phyloP scores from a whole-genome alignment of 1,140 invertebrate species.

The Ooceraea biroi region DNA sequence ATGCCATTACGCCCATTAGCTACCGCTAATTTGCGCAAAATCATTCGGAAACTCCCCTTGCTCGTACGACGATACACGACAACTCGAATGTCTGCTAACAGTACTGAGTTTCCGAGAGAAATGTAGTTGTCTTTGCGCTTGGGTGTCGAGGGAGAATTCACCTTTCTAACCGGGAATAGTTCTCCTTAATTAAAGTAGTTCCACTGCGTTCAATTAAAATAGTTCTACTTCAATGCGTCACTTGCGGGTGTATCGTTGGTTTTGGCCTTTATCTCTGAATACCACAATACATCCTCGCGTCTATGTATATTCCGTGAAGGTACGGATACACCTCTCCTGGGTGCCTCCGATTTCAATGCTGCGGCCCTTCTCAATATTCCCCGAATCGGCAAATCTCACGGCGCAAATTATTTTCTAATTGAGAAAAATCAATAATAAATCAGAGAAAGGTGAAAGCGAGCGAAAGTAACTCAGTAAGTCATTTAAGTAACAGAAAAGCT shows the following conservation, averaged over 20 bases:
- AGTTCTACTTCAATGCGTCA: slow-evolving; percentile 8
- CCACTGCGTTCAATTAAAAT: slow-evolving; percentile 59
- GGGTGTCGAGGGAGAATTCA: slow-evolving; percentile 15
- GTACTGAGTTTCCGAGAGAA: slow-evolving; percentile 23
- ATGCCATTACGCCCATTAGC: slow-evolving; percentile 53
- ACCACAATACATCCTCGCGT: not conserved
- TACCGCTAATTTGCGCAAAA: slow-evolving; percentile 56
- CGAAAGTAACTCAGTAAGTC: no score
- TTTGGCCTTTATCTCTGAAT: slow-evolving; percentile 24
- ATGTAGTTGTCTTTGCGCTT: slow-evolving; percentile 46
- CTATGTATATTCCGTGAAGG: not conserved
- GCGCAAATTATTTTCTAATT: no score
- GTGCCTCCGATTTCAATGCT: no score
- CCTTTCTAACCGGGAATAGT: slow-evolving; percentile 36
- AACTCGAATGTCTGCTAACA: not conserved
- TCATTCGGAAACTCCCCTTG: slow-evolving; percentile 43
- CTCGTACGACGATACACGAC: not conserved
- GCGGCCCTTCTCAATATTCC: no score
- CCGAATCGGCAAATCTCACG: no score
- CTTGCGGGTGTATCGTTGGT: slow-evolving; percentile 10
- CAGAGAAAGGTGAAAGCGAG: no score
- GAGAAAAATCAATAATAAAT: no score
- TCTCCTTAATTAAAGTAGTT: slow-evolving; percentile 59
- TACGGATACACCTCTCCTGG: no score
- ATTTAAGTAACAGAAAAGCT: no score